A percentile compares a stretch with the other conserved stretches of the same genome.
Conservation (phyloP, 2,797 vertebrate species). For the Etheostoma nigrum region DNA sequence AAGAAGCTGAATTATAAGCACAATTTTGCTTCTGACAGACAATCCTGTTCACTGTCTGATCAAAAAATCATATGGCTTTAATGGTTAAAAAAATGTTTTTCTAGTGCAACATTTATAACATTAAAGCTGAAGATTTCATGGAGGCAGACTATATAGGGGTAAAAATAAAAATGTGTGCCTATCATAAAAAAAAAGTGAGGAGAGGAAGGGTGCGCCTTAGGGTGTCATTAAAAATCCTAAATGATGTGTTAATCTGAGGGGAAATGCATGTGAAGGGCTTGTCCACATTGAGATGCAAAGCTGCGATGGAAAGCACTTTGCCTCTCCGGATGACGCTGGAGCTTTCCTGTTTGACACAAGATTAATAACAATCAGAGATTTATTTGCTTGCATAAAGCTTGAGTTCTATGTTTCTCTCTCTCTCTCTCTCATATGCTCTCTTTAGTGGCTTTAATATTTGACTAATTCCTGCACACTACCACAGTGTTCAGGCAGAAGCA, state of each 20-base stretch:
- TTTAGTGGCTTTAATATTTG: constrained; percentile 50
- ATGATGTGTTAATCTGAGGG: constrained; percentile 73
- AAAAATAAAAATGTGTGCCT: constrained; percentile 39
- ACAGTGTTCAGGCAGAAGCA: constrained; percentile 10
- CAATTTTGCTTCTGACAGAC: background rate
- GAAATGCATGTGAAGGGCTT: constrained; percentile 20
- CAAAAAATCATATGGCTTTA: background rate
- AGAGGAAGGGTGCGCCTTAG: constrained; percentile 20
- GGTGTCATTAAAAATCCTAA: constrained; percentile 72
- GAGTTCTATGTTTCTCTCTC: constrained; percentile 38
- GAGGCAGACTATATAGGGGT: background rate
- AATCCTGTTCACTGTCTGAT: too few species aligned
- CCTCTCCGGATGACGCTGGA: constrained; percentile 50
- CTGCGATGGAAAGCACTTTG: constrained; percentile 55
- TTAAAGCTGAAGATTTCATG: constrained; percentile 11
- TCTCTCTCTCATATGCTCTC: constrained; percentile 20
- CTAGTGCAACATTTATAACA: background rate
- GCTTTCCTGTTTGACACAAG: constrained; percentile 78
- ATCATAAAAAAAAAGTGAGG: constrained; percentile 20
- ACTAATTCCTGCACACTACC: constrained; percentile 48
- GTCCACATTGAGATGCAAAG: constrained; percentile 78
- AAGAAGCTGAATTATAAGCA: background rate
- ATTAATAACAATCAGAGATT: constrained; percentile 81
- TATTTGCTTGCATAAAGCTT: constrained; percentile 63
- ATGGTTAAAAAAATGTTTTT: background rate